These are phyloP conservation scores for Hippocampus comes DNA, from an alignment of 2,113 vertebrate species.

Conservation along the genomic window DNA sequence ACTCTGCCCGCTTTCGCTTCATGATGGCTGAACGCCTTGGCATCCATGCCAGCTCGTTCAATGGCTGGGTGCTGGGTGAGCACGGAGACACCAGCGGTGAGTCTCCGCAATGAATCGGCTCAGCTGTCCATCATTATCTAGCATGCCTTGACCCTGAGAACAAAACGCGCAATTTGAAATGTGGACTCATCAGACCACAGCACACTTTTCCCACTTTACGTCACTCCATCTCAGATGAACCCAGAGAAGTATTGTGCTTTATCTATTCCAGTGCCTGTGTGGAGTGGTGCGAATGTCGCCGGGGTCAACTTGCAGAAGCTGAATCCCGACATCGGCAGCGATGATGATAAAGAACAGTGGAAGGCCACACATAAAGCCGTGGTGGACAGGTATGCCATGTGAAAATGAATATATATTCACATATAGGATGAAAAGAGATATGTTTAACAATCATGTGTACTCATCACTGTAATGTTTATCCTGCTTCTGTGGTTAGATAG, in stretches of 20 bases:
- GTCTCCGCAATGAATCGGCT: constrained; percentile 16
- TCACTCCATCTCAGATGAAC: too few species aligned
- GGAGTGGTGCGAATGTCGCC: constrained; percentile 92
- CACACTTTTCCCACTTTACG: too few species aligned
- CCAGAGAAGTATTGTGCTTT: background rate
- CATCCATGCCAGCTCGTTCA: constrained; percentile 88
- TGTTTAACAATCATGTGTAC: too few species aligned
- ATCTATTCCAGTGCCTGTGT: constrained; percentile 82
- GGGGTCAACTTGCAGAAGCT: constrained; percentile 89
- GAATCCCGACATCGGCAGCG: constrained; percentile 86
- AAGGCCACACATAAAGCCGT: constrained; percentile 91
- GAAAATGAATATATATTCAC: background rate
- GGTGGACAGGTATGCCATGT: constrained; percentile 82
- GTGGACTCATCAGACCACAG: too few species aligned
- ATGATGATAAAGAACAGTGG: constrained; percentile 86
- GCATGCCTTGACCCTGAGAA: background rate
- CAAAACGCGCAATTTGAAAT: too few species aligned
- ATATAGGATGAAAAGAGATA: too few species aligned
- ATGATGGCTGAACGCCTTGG: constrained; percentile 89
- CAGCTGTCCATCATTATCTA: background rate
- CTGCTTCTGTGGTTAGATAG: background rate
- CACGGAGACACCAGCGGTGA: constrained; percentile 96
- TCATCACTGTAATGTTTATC: too few species aligned
- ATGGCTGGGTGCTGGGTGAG: constrained; percentile 95
- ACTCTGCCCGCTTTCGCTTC: constrained; percentile 91